Percentiles rank a stretch among this genome's conserved stretches.
Evolutionary conservation across 1,140 invertebrate species (phyloP).

Genomic region (Aphis gossypii): DNA sequence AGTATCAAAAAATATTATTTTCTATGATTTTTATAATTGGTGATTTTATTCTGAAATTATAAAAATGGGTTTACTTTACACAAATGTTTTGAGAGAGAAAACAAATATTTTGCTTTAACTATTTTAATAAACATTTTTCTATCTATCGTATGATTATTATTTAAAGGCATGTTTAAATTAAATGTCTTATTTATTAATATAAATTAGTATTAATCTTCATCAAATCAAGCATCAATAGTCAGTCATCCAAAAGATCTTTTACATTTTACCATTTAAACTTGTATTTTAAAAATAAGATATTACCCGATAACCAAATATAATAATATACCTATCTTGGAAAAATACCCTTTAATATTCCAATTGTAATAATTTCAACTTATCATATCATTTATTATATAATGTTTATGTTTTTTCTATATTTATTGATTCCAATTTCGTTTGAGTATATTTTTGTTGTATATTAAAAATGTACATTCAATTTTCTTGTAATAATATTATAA

Average conservation of each 20-base stretch:
- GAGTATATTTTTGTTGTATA: neutral
- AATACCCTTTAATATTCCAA: too few species aligned
- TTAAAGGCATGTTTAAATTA: neutral
- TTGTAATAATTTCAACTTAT: neutral
- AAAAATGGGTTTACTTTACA: neutral
- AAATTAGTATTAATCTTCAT: too few species aligned
- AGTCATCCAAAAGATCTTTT: too few species aligned
- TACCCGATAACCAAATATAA: neutral
- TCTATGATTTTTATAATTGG: too few species aligned
- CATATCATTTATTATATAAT: neutral
- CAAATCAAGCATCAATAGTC: too few species aligned
- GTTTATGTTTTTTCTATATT: neutral
- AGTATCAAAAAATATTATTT: neutral
- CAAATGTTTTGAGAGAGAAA: neutral
- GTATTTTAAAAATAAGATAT: neutral
- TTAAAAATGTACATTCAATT: neutral
- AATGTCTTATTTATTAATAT: neutral
- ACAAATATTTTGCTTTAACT: neutral
- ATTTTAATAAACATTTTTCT: too few species aligned
- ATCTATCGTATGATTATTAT: too few species aligned
- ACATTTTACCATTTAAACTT: neutral
- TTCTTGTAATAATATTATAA: neutral
- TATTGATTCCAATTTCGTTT: neutral
- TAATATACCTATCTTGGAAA: neutral
- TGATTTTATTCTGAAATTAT: neutral